Conservation (phyloP, 2,888 invertebrate species). For the Archips xylosteana region DNA sequence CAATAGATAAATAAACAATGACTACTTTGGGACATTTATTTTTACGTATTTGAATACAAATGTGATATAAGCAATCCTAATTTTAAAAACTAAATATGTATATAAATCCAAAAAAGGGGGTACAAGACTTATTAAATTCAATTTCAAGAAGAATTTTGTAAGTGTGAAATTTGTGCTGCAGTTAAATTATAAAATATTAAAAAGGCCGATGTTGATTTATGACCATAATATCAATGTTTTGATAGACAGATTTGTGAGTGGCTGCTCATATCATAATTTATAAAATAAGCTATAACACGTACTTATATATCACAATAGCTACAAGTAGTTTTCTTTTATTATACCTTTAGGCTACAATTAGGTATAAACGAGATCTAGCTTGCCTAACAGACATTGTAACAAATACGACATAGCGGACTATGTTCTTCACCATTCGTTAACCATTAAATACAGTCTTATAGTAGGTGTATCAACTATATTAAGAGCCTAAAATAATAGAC, state of each 20-base stretch:
- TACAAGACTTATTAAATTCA: no score
- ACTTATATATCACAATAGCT: slow-evolving; percentile 27
- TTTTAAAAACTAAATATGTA: no score
- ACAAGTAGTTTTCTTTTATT: slow-evolving; percentile 14
- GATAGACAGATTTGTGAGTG: background rate
- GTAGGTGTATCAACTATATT: slow-evolving; percentile 57
- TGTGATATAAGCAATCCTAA: no score
- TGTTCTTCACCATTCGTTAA: slow-evolving; percentile 7
- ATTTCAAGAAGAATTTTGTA: no score
- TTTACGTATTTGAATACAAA: no score
- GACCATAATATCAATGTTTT: background rate
- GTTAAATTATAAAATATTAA: background rate
- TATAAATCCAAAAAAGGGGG: no score
- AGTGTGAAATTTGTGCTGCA: background rate
- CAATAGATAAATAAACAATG: no score
- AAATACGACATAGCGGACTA: slow-evolving; percentile 54
- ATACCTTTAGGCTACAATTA: slow-evolving; percentile 55
- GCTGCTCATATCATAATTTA: slow-evolving; percentile 1
- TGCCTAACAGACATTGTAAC: slow-evolving; percentile 68
- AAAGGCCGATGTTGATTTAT: background rate
- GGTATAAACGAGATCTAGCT: slow-evolving; percentile 79
- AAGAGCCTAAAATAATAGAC: slow-evolving; percentile 62
- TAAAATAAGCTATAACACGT: slow-evolving; percentile 8
- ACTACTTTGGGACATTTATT: no score
- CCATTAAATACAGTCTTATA: slow-evolving; percentile 75